Percentiles rank a stretch among this genome's conserved stretches.
Conservation (phyloP, 2,797 vertebrate species). For the Lagorchestes hirsutus region DNA sequence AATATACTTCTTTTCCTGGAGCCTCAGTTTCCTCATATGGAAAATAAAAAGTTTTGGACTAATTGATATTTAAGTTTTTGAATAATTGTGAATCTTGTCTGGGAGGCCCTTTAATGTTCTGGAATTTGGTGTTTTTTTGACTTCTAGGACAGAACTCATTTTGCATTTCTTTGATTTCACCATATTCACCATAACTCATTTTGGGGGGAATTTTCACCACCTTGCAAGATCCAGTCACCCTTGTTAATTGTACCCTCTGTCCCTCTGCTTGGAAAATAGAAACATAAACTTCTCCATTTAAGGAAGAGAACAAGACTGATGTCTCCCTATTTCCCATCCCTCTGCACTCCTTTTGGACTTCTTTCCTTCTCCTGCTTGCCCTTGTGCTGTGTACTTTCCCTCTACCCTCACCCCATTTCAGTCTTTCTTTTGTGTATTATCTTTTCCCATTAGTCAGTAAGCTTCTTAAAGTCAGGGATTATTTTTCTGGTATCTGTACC, state of each 20-base stretch:
- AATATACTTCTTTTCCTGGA: neutral
- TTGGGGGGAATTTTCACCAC: neutral
- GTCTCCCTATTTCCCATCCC: neutral
- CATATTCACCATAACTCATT: neutral
- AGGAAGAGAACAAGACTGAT: neutral
- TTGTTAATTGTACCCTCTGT: neutral
- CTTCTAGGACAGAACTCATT: neutral
- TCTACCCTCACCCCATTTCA: neutral
- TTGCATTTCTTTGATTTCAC: neutral
- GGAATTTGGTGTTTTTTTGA: neutral
- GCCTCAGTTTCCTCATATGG: neutral
- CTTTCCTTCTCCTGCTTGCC: neutral
- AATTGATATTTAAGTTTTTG: neutral
- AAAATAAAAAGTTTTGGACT: neutral
- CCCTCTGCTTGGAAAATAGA: neutral
- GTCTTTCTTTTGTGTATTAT: neutral
- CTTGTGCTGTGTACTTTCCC: neutral
- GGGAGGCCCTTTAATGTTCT: neutral
- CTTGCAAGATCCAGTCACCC: neutral
- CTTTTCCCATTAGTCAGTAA: neutral
- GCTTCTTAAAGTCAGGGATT: neutral
- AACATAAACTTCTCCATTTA: neutral
- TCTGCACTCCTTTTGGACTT: neutral
- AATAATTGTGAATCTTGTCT: neutral
- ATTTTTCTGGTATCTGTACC: neutral